Evolutionary conservation across 23 tunicate species (phyloP), one percentile per base, ranked within the genome.

Genomic region (Aplidium turbinatum): DNA sequence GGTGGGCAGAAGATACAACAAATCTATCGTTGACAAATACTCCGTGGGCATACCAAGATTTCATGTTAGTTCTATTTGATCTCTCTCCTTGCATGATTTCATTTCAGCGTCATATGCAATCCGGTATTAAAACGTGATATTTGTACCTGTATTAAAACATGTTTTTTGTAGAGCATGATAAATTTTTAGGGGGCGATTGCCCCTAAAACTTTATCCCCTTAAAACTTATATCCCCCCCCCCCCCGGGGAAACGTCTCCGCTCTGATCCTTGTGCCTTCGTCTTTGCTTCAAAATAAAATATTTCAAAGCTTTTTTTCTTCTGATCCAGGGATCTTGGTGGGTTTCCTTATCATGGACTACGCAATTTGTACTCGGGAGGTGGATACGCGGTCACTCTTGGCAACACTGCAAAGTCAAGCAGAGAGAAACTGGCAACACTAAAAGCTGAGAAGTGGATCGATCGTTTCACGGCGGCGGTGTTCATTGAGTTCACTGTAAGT

Each of bases 371-470:
- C 70, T 72, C 72, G 48, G 97, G 97, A 38, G 97, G 97, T 19
- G 97, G 97, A 1, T 90, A 90, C 38, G 75, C 85, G 24, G 81
- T 84, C 11, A 83, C 82, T 5, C 76, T 90, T 29, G 90, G 85
- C 0, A 78, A 77, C 60, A 90, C 88, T 40, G 71, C 85, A 1
- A 72, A 72, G 23, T 40, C 51, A 18, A 75, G 87, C 28, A 35
- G 82, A 39, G 56, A 53, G 7, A 87, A 80, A 4, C 21, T 87
- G 38, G 34, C 58, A 45, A 36, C 58, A 31, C 53, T 87, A 34
- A 80, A 87, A 47, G 26, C 38, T 9, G 54, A 64, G 13, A 57
- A 66, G 25, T 87, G 94, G 94, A 75, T 87, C 1, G 94, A 87
- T 61, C 45, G 85, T 35, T 40, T 66, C 35, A 87, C 94, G 1